A percentile compares a stretch with the other conserved stretches of the same genome.
Evolutionary conservation across 2,888 invertebrate species (phyloP).

Genomic region (Ormyrus thymus): DNA sequence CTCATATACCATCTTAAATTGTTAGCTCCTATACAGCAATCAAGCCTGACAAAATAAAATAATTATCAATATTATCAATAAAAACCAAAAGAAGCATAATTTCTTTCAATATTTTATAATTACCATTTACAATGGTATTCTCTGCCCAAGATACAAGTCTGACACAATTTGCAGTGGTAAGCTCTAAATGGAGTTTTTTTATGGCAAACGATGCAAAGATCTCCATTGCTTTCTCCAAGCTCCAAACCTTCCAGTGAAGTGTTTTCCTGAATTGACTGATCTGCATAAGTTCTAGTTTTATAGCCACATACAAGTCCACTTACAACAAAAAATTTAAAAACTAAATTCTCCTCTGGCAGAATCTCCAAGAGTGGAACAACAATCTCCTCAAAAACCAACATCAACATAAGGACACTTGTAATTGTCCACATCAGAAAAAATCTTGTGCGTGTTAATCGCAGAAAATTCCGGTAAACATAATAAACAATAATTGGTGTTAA

Average conservation of each 20-base stretch:
- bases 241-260: constrained; percentile 64
- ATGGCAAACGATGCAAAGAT: constrained; percentile 79
- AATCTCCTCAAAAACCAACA: constrained; percentile 82
- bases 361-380: constrained; percentile 85
- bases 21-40: constrained; percentile 88
- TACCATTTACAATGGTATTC: constrained; percentile 90
- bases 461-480: constrained; percentile 70
- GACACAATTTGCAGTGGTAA: constrained; percentile 89
- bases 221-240: constrained; percentile 68
- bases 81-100: neutral
- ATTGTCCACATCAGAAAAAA: constrained; percentile 87
- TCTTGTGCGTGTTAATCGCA: constrained; percentile 77
- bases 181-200: constrained; percentile 82
- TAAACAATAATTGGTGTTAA: constrained; percentile 70
- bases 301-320: constrained; percentile 75
- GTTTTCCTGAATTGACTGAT: constrained; percentile 63
- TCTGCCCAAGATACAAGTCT: constrained; percentile 85
- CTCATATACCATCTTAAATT: constrained; percentile 86
- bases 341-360: constrained; percentile 80
- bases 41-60: constrained; percentile 79
- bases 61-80: constrained; percentile 4
- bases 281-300: constrained; percentile 68
- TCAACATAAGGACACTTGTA: constrained; percentile 81
- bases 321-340: constrained; percentile 77
- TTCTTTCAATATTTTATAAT: constrained; percentile 57